These are phyloP conservation scores for Antechinus flavipes DNA, from an alignment of 2,113 vertebrate species.

Conservation along the genomic window DNA sequence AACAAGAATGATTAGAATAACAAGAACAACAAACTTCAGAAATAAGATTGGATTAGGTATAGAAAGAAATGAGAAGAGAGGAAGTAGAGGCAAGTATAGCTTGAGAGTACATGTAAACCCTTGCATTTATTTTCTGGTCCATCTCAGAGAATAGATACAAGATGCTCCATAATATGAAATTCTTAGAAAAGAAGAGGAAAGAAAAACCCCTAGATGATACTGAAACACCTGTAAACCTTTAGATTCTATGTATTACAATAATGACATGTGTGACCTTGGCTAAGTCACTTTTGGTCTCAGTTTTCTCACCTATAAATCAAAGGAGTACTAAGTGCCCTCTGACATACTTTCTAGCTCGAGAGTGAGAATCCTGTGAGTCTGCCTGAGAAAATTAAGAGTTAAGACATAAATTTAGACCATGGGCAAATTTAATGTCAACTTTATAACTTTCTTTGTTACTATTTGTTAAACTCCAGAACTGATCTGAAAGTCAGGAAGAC, in stretches of 20 bases:
- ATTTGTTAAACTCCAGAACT: not conserved
- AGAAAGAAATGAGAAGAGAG: not conserved
- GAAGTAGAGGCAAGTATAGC: not conserved
- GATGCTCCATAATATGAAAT: not conserved
- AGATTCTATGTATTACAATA: not conserved
- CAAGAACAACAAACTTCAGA: not conserved
- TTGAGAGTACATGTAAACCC: not conserved
- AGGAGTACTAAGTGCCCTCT: not conserved
- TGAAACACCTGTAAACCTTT: not conserved
- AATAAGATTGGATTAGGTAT: not conserved
- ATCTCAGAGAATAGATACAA: not conserved
- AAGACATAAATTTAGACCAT: not conserved
- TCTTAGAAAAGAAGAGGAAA: not conserved
- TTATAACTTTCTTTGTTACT: not conserved
- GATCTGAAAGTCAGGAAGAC: not conserved
- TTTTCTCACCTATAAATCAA: not conserved
- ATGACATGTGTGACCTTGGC: not conserved
- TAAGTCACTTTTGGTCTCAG: not conserved
- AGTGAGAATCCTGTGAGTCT: not conserved
- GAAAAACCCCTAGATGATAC: not conserved
- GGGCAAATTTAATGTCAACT: not conserved
- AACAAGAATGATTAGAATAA: not conserved
- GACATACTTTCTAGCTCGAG: not conserved
- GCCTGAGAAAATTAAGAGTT: not conserved
- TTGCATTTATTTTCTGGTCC: not conserved